A percentile compares a stretch with the other conserved stretches of the same genome.
Conservation (phyloP, 1,140 invertebrate genomes). For the Micrasema minimum region DNA sequence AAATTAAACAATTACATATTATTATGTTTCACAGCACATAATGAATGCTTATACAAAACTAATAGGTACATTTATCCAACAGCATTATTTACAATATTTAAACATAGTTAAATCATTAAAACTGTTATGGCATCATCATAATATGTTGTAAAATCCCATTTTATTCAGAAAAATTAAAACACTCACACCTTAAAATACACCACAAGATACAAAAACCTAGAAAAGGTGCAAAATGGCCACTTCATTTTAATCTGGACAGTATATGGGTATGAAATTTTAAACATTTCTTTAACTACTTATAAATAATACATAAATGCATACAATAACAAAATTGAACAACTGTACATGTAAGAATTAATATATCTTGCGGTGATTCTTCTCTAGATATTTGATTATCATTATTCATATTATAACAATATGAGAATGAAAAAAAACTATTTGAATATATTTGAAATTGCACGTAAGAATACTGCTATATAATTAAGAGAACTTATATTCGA, state of each 20-base stretch:
- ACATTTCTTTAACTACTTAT: not conserved
- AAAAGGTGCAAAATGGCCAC: no score
- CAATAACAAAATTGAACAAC: constrained; percentile 18
- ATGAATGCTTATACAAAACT: constrained; percentile 36
- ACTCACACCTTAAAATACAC: no score
- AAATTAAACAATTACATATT: constrained; percentile 12
- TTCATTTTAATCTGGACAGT: constrained; percentile 15
- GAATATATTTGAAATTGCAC: no score
- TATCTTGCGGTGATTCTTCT: no score
- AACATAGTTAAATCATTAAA: constrained; percentile 3
- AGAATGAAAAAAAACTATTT: no score
- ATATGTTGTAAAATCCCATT: constrained; percentile 20
- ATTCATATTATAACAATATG: no score
- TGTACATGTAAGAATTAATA: no score
- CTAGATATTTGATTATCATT: no score
- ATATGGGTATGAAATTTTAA: constrained; percentile 22
- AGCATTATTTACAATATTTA: constrained; percentile 31
- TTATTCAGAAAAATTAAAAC: no score
- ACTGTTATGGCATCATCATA: constrained; percentile 40
- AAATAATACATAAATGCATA: constrained; percentile 1
- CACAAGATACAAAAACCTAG: no score
- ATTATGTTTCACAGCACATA: constrained; percentile 39
- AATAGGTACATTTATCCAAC: constrained; percentile 10
- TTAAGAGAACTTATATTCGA: no score
- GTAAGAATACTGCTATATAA: no score